Conservation (phyloP, 2,797 vertebrate genomes). For the Molossus molossus region DNA sequence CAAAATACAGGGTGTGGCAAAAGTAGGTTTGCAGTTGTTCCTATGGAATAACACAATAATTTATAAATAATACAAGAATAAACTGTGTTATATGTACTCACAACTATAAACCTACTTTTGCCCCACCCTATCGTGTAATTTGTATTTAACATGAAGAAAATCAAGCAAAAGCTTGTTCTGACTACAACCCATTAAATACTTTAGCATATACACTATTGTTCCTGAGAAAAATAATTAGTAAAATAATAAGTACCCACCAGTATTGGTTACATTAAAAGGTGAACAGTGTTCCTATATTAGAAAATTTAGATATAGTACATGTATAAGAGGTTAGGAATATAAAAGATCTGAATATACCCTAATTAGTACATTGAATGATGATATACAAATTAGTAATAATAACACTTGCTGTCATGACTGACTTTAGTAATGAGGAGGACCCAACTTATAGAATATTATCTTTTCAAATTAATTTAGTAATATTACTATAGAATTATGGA, state of each 20-base stretch:
- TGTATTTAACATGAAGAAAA: neutral
- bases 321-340: neutral
- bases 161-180: slow-evolving; percentile 59
- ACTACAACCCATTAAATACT: slow-evolving; percentile 53
- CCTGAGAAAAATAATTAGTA: slow-evolving; percentile 4
- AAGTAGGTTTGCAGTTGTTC: neutral
- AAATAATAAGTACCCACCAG: neutral
- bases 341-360: slow-evolving; percentile 22
- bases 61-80: neutral
- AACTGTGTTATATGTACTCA: neutral
- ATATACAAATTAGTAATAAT: neutral
- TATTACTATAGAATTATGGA: neutral
- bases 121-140: neutral
- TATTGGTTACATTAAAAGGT: slow-evolving; percentile 6
- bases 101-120: neutral
- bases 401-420: neutral
- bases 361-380: neutral
- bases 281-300: neutral
- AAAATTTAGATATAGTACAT: neutral
- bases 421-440: neutral
- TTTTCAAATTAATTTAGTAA: slow-evolving; percentile 30
- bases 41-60: neutral
- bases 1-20: neutral
- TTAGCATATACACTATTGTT: neutral
- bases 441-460: neutral